These are phyloP conservation scores for Mandrillus leucophaeus DNA, from an alignment of 2,113 vertebrate genomes.

Conservation along the genomic window DNA sequence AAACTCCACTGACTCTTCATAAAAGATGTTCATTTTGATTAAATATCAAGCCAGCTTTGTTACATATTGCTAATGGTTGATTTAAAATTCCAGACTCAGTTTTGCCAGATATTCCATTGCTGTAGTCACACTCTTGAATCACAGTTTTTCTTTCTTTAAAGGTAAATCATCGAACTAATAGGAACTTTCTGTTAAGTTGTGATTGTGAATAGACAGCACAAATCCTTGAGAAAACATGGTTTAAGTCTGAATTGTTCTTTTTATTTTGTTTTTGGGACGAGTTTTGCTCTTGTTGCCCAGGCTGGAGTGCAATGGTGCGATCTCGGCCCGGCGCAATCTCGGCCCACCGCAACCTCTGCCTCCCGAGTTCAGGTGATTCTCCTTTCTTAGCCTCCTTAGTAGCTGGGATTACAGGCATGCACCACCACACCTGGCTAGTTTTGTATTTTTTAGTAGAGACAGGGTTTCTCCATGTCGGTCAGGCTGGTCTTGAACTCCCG, in stretches of 20 bases:
- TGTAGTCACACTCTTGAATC: neutral
- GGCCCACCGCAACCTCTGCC: too few relatives aligned
- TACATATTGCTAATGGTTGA: neutral
- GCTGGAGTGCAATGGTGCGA: too few relatives aligned
- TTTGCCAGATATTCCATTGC: neutral
- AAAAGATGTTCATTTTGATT: slow-evolving; percentile 25
- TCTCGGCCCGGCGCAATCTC: too few relatives aligned
- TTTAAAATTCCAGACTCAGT: neutral
- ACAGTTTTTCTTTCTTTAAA: slow-evolving; percentile 32
- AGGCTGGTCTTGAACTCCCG: too few relatives aligned
- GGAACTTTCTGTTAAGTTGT: slow-evolving; percentile 18
- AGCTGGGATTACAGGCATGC: too few relatives aligned
- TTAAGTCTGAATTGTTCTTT: slow-evolving; percentile 23
- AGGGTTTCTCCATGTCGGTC: too few relatives aligned
- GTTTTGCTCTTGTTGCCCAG: too few relatives aligned
- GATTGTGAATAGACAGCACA: neutral
- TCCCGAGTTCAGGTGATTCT: too few relatives aligned
- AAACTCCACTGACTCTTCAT: neutral
- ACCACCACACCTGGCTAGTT: too few relatives aligned
- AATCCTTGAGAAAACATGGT: slow-evolving; percentile 1
- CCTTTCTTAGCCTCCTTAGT: too few relatives aligned
- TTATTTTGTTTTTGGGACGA: too few relatives aligned
- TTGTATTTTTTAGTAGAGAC: too few relatives aligned
- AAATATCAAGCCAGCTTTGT: neutral
- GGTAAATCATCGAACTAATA: neutral